phyloP scores from a whole-genome alignment of 2,888 invertebrate species.

The Aromia moschata region DNA sequence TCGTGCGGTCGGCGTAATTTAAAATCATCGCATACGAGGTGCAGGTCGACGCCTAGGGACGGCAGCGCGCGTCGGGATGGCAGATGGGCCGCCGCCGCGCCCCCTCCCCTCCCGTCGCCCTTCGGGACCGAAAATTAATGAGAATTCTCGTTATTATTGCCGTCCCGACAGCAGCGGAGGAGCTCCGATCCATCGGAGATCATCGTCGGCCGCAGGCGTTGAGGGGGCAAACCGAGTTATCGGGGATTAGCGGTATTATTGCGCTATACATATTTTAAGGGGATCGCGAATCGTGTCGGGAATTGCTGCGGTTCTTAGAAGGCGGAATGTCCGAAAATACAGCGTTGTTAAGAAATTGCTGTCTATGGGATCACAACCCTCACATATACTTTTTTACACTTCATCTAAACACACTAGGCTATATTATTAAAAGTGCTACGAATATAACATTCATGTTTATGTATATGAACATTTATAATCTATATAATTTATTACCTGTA shows the following conservation, averaged over 20 bases:
- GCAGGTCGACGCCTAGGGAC: slow-evolving; percentile 47
- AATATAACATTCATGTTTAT: too few relatives aligned
- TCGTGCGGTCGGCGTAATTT: slow-evolving; percentile 56
- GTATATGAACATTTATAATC: too few relatives aligned
- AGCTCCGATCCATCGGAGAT: slow-evolving; percentile 54
- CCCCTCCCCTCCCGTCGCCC: slow-evolving; percentile 44
- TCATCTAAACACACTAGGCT: too few relatives aligned
- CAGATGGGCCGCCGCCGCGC: slow-evolving; percentile 47
- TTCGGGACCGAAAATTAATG: slow-evolving; percentile 55
- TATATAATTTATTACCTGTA: too few relatives aligned
- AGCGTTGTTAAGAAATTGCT: too few relatives aligned
- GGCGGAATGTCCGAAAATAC: too few relatives aligned
- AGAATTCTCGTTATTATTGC: slow-evolving; percentile 59
- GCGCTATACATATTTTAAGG: slow-evolving; percentile 40
- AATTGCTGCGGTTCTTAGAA: too few relatives aligned
- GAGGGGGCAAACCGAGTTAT: slow-evolving; percentile 29
- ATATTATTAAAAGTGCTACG: too few relatives aligned
- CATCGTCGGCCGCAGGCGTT: slow-evolving; percentile 38
- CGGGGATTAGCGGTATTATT: slow-evolving; percentile 37
- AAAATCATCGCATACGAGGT: slow-evolving; percentile 55
- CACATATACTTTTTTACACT: too few relatives aligned
- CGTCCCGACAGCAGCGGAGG: slow-evolving; percentile 46
- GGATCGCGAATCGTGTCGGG: too few relatives aligned
- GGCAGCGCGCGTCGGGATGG: slow-evolving; percentile 36
- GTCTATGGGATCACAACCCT: too few relatives aligned